A percentile compares a stretch with the other conserved stretches of the same genome.
Conservation (phyloP, 2,888 invertebrate species). For the Eurytoma californica region DNA sequence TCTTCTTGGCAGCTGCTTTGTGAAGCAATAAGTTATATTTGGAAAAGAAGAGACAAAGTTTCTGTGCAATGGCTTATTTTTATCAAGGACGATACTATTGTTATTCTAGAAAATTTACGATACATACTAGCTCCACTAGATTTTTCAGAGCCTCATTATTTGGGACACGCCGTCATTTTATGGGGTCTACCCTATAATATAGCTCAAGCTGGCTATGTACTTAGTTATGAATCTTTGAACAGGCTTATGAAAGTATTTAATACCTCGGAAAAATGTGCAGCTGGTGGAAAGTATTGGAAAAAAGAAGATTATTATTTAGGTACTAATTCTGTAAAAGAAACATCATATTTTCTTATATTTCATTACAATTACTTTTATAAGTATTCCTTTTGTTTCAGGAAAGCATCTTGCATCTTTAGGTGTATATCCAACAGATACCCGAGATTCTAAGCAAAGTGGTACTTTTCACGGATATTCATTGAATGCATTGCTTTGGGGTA, state of each 20-base stretch:
- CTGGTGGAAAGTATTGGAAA: conserved; percentile 77
- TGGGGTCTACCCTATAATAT: conserved; percentile 78
- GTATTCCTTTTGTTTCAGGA: conserved; percentile 68
- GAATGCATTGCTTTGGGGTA: conserved; percentile 68
- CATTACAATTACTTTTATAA: neutral
- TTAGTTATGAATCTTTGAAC: conserved; percentile 76
- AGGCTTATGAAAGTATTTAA: conserved; percentile 73
- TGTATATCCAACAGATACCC: conserved; percentile 76
- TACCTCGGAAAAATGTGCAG: conserved; percentile 73
- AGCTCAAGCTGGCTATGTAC: conserved; percentile 77
- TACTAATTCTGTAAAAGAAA: conserved; percentile 58
- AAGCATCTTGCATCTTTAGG: conserved; percentile 76
- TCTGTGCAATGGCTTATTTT: conserved; percentile 77
- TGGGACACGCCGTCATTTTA: conserved; percentile 77
- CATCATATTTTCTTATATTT: neutral
- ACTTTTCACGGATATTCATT: conserved; percentile 77
- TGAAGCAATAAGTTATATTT: conserved; percentile 71
- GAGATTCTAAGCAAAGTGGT: conserved; percentile 75
- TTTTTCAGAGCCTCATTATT: conserved; percentile 75
- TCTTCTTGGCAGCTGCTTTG: conserved; percentile 76
- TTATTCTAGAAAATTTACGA: conserved; percentile 78
- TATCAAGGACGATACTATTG: conserved; percentile 77
- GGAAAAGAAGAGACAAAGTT: conserved; percentile 58
- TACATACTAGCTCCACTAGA: conserved; percentile 76
- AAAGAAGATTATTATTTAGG: conserved; percentile 79